Percentiles rank a stretch among this genome's conserved stretches.
Evolutionary conservation across 2,113 vertebrate species (phyloP).

Genomic region (Prolemur simus): DNA sequence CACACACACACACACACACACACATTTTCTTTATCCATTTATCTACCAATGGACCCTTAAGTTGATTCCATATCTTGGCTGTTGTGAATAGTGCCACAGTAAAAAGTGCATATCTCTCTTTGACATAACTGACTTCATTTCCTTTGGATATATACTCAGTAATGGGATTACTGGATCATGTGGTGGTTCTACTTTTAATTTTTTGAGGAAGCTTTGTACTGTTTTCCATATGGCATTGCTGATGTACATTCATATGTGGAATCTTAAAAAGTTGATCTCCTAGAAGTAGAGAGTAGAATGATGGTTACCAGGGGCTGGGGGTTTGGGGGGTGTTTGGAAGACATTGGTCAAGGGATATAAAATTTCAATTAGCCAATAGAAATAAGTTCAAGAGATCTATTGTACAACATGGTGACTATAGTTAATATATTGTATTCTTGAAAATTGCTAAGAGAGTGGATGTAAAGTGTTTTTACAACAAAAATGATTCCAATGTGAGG

Average conservation of each 20-base stretch:
- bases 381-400: background rate
- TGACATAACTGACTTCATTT: background rate
- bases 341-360: background rate
- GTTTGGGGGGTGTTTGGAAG: background rate
- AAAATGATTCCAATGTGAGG: background rate
- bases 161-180: background rate
- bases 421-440: background rate
- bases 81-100: background rate
- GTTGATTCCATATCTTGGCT: background rate
- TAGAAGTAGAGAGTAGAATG: background rate
- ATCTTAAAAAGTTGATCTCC: background rate
- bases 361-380: background rate
- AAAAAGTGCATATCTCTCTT: background rate
- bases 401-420: background rate
- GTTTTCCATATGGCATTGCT: background rate
- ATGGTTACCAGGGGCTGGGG: background rate
- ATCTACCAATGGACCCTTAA: background rate
- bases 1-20: too few relatives aligned
- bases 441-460: background rate
- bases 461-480: background rate
- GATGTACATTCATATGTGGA: background rate
- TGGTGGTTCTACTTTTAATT: background rate
- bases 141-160: background rate
- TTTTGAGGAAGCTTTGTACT: background rate
- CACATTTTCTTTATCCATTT: background rate